Base-by-base conservation (phyloP, 2,888 invertebrate genomes). In the Drosophila histrio region DNA sequence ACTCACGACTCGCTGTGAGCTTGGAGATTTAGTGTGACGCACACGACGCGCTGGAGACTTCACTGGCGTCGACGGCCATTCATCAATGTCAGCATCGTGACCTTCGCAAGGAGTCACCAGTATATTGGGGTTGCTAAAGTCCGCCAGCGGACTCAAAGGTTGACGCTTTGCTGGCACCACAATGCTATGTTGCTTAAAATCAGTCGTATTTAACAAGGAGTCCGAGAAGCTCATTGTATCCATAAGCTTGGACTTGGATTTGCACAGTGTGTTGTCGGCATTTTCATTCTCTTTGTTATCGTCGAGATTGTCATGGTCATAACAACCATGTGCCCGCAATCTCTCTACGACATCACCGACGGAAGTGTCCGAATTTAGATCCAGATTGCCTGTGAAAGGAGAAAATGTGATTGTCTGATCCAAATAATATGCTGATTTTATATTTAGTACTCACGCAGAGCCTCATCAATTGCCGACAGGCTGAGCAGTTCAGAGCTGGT, bases 211-310 rank as follows among this genome's bases (percentile, higher is more conserved):
- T 2, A 91, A 62, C 7, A 91, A 15, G 0, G 91, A 91, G 36
- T 91, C 91, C 0, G 84, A 89, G 39, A 91, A 91, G 44, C 91
- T 91, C 59, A 89, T 66, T 0, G 91, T 91, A 15, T 91, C 90
- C 0, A 85, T 83, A 4, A 70, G 53, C 26, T 53, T 60, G 1
- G 56, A 70, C n/a, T 36, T 54, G 1, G 57, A 85, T 66, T 56
- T 74, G 32, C 83, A 72, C 3, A 79, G 11, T 2, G 86, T 86
- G 9, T 80, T 59, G 3, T 69, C 72, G 6, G 13, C 13, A 9
- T n/a, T 38, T 24, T 39, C 50, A 43, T 91, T 90, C 60, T 91
- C 91, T 39, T 91, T 91, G 15, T 87, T 71, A 22, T 71, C 76
- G n/a, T 68, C 63, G 1, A 66, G 58, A 0, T 36, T 61, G 4